These are phyloP conservation scores for Leptopterna dolabrata DNA, from an alignment of 2,888 invertebrate species.

Conservation along the genomic window DNA sequence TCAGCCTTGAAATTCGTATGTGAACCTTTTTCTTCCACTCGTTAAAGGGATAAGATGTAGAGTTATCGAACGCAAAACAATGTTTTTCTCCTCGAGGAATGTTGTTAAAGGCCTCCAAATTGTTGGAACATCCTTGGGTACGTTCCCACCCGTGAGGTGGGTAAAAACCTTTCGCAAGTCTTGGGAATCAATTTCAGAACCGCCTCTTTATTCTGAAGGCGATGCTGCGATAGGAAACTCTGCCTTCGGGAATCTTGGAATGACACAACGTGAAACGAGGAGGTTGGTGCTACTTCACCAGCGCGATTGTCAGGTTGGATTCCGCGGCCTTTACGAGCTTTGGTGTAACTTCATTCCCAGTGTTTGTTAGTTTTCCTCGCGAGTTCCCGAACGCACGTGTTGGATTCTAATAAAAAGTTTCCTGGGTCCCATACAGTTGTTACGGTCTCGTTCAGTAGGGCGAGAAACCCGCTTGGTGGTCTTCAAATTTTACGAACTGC, in stretches of 20 bases:
- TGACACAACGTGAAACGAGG: not conserved
- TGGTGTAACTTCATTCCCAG: not conserved
- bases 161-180: not conserved
- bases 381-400: not conserved
- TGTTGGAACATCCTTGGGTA: not conserved
- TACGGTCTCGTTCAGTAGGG: not conserved
- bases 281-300: not conserved
- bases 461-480: not conserved
- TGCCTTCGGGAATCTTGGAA: not conserved
- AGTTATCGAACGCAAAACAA: not conserved
- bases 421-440: not conserved
- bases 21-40: not conserved
- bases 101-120: not conserved
- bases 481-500: too few species aligned
- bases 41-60: not conserved
- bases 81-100: not conserved
- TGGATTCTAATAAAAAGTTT: not conserved
- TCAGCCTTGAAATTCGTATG: not conserved
- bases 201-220: not conserved
- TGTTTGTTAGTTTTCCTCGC: not conserved
- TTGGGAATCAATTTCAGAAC: not conserved
- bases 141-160: not conserved
- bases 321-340: not conserved
- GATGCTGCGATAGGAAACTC: not conserved
- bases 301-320: not conserved